A percentile compares a stretch with the other conserved stretches of the same genome.
phyloP scores from a whole-genome alignment of 1,140 invertebrate genomes.

The Eumeta japonica region DNA sequence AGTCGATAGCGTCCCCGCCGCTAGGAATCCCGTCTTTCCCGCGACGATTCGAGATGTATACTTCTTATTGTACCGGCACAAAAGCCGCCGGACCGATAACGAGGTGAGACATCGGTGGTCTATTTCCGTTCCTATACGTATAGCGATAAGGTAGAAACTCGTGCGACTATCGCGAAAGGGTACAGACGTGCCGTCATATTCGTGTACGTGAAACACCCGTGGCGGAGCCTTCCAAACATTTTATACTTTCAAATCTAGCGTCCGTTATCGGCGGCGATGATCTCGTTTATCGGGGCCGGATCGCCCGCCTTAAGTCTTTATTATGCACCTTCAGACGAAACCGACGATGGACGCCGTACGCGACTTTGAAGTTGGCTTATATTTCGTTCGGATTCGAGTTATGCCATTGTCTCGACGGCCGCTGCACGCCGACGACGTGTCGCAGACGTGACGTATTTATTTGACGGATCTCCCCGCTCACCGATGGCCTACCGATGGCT shows the following conservation, averaged over 20 bases:
- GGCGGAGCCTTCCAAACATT: slow-evolving; percentile 53
- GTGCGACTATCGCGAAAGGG: slow-evolving; percentile 11
- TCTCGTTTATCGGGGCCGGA: slow-evolving; percentile 37
- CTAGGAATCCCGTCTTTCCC: slow-evolving; percentile 21
- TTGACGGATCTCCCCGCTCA: no score
- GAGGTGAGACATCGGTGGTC: slow-evolving; percentile 7
- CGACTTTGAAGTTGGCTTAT: neutral
- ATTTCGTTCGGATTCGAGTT: slow-evolving; percentile 34
- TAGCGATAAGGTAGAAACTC: slow-evolving; percentile 10
- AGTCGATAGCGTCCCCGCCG: slow-evolving; percentile 23
- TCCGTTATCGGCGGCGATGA: slow-evolving; percentile 50
- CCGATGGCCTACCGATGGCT: no score
- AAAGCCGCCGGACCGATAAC: slow-evolving; percentile 20
- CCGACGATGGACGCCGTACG: slow-evolving; percentile 3
- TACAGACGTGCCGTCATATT: slow-evolving; percentile 40
- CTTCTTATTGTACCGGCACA: slow-evolving; percentile 17
- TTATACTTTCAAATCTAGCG: slow-evolving; percentile 54
- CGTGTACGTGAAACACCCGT: slow-evolving; percentile 52
- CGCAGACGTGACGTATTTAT: slow-evolving; percentile 45
- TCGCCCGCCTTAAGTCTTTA: slow-evolving; percentile 52
- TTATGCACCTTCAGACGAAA: slow-evolving; percentile 38
- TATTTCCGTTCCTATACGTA: slow-evolving; percentile 19
- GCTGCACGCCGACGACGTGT: no score
- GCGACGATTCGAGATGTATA: slow-evolving; percentile 24
- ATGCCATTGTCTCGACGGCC: slow-evolving; percentile 45